phyloP scores from a whole-genome alignment of 2,888 invertebrate species.

The Helicoverpa assulta region DNA sequence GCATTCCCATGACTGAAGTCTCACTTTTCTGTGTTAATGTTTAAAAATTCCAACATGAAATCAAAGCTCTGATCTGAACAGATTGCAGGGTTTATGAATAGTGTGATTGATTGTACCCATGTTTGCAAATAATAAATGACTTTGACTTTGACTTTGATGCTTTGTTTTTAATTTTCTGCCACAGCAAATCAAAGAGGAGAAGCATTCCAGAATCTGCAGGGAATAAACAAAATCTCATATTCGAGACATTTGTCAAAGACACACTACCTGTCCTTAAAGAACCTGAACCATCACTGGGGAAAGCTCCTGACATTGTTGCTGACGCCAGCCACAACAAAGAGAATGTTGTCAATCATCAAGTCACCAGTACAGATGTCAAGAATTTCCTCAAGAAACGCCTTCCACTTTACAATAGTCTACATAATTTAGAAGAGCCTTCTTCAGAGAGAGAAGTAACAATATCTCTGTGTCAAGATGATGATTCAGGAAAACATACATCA shows the following conservation, averaged over 20 bases:
- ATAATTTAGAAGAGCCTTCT: constrained; percentile 49
- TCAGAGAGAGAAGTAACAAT: constrained; percentile 37
- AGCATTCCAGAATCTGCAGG: constrained; percentile 71
- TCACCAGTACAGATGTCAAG: constrained; percentile 61
- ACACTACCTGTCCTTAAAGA: constrained; percentile 5
- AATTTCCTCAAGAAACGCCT: constrained; percentile 73
- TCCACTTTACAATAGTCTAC: constrained; percentile 63
- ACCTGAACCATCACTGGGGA: constrained; percentile 13
- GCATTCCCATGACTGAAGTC: too few relatives aligned
- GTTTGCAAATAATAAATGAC: too few relatives aligned
- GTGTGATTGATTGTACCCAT: too few relatives aligned
- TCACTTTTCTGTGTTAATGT: background rate
- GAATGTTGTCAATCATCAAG: constrained; percentile 9
- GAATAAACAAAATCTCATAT: constrained; percentile 53
- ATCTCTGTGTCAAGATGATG: constrained; percentile 62
- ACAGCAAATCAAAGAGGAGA: constrained; percentile 82
- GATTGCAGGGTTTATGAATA: background rate
- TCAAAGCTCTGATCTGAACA: too few relatives aligned
- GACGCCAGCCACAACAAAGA: constrained; percentile 25
- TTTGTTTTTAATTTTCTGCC: constrained; percentile 7
- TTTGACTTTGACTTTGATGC: too few relatives aligned
- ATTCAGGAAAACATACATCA: constrained; percentile 74
- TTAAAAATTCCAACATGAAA: too few relatives aligned
- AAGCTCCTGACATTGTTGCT: constrained; percentile 13
- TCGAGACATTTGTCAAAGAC: constrained; percentile 56